A percentile compares a stretch with the other conserved stretches of the same genome.
These are phyloP conservation scores for Procambarus clarkii DNA, from an alignment of 1,140 invertebrate species.

Conservation along the genomic window DNA sequence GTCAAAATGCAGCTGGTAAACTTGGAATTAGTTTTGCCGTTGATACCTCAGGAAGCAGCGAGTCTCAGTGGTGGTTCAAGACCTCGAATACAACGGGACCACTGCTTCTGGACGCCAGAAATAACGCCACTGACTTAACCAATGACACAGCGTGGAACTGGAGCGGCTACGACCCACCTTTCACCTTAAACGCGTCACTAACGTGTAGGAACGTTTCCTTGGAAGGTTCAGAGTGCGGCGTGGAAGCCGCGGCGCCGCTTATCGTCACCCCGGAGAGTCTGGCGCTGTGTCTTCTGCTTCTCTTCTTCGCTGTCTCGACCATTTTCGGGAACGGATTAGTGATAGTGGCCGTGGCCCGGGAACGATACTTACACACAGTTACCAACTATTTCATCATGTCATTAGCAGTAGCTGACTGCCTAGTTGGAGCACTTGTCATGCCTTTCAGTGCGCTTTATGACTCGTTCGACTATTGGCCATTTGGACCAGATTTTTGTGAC, in stretches of 20 bases:
- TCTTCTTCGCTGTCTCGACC: slow-evolving; percentile 81
- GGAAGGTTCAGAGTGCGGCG: slow-evolving; percentile 17
- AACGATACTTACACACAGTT: slow-evolving; percentile 84
- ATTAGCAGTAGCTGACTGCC: slow-evolving; percentile 84
- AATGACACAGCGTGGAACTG: slow-evolving; percentile 36
- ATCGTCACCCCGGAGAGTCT: slow-evolving; percentile 65
- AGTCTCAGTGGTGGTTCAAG: slow-evolving; percentile 39
- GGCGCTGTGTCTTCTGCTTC: slow-evolving; percentile 76
- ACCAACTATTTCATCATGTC: slow-evolving; percentile 89
- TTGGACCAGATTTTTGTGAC: slow-evolving; percentile 87
- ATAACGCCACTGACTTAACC: slow-evolving; percentile 37
- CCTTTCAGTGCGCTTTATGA: slow-evolving; percentile 82
- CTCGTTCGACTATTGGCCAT: slow-evolving; percentile 75
- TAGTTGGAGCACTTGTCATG: slow-evolving; percentile 87
- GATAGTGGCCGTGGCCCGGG: slow-evolving; percentile 83
- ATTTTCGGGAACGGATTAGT: slow-evolving; percentile 85
- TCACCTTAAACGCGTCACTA: slow-evolving; percentile 13
- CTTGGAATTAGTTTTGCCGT: slow-evolving; percentile 36
- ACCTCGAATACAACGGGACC: slow-evolving; percentile 32
- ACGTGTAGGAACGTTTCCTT: slow-evolving; percentile 50
- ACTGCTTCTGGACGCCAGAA: slow-evolving; percentile 36
- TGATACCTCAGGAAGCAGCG: neutral
- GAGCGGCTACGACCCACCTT: neutral
- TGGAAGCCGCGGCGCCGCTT: slow-evolving; percentile 16
- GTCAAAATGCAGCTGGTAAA: neutral